phyloP scores from a whole-genome alignment of 2,113 vertebrate species.

The Cricetomys ansorgei region DNA sequence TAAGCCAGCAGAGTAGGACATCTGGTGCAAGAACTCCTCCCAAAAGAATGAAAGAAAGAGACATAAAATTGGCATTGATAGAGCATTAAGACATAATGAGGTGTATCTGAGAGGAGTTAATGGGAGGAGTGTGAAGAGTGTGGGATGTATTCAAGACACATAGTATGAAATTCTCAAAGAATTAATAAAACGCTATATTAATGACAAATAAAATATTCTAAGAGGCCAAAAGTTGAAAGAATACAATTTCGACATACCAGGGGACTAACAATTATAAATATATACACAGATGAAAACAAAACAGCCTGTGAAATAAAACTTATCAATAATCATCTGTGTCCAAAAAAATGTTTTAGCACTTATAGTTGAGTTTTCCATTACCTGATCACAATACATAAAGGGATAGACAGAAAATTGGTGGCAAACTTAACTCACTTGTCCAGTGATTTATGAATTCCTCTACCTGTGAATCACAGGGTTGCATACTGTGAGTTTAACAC shows the following conservation, averaged over 20 bases:
- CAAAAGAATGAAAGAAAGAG: background rate
- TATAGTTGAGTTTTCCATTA: background rate
- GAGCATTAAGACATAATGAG: background rate
- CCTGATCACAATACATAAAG: background rate
- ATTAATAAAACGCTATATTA: background rate
- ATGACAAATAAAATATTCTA: background rate
- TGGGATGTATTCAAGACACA: background rate
- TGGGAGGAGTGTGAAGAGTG: fast-evolving
- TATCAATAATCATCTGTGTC: background rate
- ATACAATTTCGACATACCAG: background rate
- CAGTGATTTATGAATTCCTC: background rate
- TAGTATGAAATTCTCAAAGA: background rate
- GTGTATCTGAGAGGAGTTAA: background rate
- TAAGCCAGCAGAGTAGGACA: background rate
- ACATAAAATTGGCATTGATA: background rate
- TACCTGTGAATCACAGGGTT: background rate
- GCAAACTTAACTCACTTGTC: background rate
- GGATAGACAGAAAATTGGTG: background rate
- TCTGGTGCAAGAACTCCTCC: too few species aligned
- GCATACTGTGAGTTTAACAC: background rate
- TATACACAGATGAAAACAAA: background rate
- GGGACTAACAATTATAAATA: background rate
- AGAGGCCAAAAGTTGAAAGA: background rate
- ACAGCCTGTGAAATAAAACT: background rate
- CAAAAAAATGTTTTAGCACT: background rate